Percentiles rank a stretch among this genome's conserved stretches.
Conservation (phyloP, 2,888 invertebrate species). For the Rhagonycha lutea region DNA sequence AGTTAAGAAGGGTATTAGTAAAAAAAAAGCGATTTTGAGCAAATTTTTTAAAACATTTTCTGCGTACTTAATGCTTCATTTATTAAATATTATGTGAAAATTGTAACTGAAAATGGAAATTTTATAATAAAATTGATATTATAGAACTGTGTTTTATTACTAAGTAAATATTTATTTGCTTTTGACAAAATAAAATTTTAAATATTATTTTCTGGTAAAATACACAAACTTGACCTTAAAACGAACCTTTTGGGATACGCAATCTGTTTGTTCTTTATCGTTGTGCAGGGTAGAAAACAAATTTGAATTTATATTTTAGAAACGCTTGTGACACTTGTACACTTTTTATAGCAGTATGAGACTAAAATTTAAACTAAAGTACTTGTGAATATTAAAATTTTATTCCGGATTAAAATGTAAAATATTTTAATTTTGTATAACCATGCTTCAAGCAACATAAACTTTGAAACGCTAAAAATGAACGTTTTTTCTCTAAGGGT, state of each 20-base stretch:
- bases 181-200: not conserved
- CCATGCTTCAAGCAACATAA: not conserved
- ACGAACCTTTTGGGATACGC: conserved; percentile 8
- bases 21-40: no score
- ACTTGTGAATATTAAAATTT: not conserved
- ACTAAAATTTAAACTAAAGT: not conserved
- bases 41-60: no score
- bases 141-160: not conserved
- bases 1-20: no score
- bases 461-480: not conserved
- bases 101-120: no score
- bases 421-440: not conserved
- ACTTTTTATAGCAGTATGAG: not conserved
- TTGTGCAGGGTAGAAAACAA: not conserved
- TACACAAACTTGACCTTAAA: not conserved
- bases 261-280: conserved; percentile 17
- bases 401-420: not conserved
- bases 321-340: not conserved
- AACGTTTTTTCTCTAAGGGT: not conserved
- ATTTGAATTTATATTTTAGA: not conserved
- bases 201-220: conserved; percentile 1
- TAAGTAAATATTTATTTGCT: not conserved
- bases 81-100: no score
- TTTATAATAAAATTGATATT: not conserved
- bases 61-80: no score